Base-by-base conservation (phyloP, 2,113 vertebrate species). In the Cettia cetti region DNA sequence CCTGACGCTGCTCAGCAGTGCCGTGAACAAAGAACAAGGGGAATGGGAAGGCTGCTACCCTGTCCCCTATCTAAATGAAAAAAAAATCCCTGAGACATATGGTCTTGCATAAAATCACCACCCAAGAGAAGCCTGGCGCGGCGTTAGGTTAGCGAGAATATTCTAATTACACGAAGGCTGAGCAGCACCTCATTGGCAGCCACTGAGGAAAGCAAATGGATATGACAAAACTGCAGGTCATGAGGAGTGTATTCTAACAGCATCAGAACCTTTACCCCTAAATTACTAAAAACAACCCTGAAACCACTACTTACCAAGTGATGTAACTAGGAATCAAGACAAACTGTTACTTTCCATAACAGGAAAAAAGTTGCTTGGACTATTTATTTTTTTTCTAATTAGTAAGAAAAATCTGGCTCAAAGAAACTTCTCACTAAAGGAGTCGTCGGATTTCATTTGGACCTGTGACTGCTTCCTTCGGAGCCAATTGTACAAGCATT, bases 91-190 rank as follows among this genome's bases (percentile, higher is more conserved):
- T 3, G 59, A 93, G 95, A 93, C 91, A 89, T 92, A 92, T 89
- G 90, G 91, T 93, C 91, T 94, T 93, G 94, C 85, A 94, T 93
- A 95, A 95, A 97, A 94, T 90, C 87, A 93, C 77, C 64, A 78
- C 47, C 65, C n/a, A 22, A 86, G 82, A 88, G 82, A 47, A 92
- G 52, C 86, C 96, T 88, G 52, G 24, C 21, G 10, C 82, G 7
- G 92, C 66, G 68, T 95, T 15, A 47, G 87, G 76, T 85, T 94
- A 91, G 75, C 76, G 66, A 94, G 59, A 92, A 71, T 72, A 77
- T 90, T 93, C 59, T 92, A 92, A 95, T 95, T 89, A 83, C 60
- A 68, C 78, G 66, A 30, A 53, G 35, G 56, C 68, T 44, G 57
- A 86, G 82, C 52, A 86, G 49, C 66, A 56, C 69, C 79, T 95